phyloP scores from a whole-genome alignment of 2,797 vertebrate genomes.

The Chiloscyllium punctatum region DNA sequence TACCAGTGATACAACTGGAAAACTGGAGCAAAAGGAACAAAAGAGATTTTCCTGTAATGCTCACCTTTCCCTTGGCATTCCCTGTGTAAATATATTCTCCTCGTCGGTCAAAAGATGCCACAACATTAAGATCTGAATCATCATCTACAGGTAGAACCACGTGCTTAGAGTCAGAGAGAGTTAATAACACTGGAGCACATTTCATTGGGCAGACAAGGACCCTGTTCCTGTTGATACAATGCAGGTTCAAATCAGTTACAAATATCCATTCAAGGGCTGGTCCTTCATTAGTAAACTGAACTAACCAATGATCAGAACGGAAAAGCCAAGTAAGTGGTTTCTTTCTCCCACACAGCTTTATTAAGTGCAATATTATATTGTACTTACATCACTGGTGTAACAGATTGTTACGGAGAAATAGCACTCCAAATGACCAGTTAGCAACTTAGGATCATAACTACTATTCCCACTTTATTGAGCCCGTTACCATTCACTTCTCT shows the following conservation, averaged over 20 bases:
- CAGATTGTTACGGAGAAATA: no score
- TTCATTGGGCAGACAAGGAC: slow-evolving; percentile 98
- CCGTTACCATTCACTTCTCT: not conserved
- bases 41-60: slow-evolving; percentile 38
- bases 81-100: slow-evolving; percentile 96
- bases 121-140: slow-evolving; percentile 91
- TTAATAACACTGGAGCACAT: slow-evolving; percentile 88
- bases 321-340: not conserved
- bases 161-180: slow-evolving; percentile 88
- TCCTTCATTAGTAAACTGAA: not conserved
- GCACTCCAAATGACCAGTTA: not conserved
- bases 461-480: not conserved
- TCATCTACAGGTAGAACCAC: slow-evolving; percentile 92
- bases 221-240: slow-evolving; percentile 68
- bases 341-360: not conserved
- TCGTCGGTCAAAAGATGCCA: slow-evolving; percentile 88
- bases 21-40: not conserved
- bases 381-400: not conserved
- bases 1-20: not conserved
- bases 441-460: not conserved
- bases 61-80: slow-evolving; percentile 95
- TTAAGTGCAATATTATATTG: not conserved
- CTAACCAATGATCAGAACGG: not conserved
- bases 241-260: not conserved
- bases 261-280: not conserved